Evolutionary conservation across 2,113 vertebrate species (phyloP), one percentile per base, ranked within the genome.

Genomic region (Vanacampus margaritifer): DNA sequence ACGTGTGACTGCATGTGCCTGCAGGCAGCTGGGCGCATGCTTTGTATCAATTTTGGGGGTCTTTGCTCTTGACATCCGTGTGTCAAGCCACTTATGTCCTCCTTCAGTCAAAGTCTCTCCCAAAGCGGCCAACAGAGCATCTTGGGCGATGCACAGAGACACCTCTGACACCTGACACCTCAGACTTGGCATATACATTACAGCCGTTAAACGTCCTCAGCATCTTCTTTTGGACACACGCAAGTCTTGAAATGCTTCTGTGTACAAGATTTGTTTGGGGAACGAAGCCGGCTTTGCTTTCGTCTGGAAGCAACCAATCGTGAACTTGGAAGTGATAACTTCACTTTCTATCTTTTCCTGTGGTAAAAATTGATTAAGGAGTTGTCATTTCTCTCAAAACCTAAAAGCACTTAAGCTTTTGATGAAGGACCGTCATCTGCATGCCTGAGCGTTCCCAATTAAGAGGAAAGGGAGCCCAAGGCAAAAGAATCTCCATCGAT

Each of bases 61-160:
- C 32, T 62, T 62, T 26, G 64, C 80, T 75, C 76, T 83, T 80
- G 73, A 81, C 79, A 75, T 77, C 26, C 9, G 14, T 56, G 51
- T 17, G 64, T 21, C 24, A 60, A 71, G 14, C 26, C 26, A 13
- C 51, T 72, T 74, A 16, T 37, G 50, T 51, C 53, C 58, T 76
- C 11, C 48, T 56, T 65, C 46, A 46, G 48, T 79, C 62, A 63
- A 73, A 37, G 60, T 13, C 50, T 46, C 35, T 64, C 32, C 64
- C 37, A 50, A 24, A 13, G 5, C 17, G 23, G 5, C 12, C 65
- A 72, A 70, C 51, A 60, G 48, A 45, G 1, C 6, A 45, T 59
- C 26, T 60, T 43, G 6, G 23, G 48, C 60, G 36, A 39, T 43
- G 7, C 5, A 23, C 39, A 54, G 62, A 14, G 14, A 6, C 8